phyloP scores from a whole-genome alignment of 2,797 vertebrate genomes.

The Tauraco hartlaubi region DNA sequence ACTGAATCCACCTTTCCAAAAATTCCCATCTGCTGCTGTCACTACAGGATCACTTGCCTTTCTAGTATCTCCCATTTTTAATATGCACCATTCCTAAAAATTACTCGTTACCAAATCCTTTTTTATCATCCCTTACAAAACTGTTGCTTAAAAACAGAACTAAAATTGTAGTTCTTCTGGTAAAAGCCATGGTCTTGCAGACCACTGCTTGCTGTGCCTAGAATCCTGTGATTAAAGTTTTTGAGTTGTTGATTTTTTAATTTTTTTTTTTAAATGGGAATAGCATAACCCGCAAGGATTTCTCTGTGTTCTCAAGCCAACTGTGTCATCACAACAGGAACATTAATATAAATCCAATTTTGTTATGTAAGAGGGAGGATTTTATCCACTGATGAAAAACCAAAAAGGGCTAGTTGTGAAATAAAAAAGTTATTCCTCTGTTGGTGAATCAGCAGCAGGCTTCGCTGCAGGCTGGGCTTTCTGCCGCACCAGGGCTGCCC shows the following conservation, averaged over 20 bases:
- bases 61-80: neutral
- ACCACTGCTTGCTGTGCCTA: neutral
- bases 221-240: neutral
- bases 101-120: neutral
- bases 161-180: neutral
- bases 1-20: neutral
- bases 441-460: neutral
- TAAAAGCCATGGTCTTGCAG: neutral
- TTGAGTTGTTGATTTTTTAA: neutral
- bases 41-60: neutral
- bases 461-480: neutral
- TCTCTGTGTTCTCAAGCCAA: conserved; percentile 65
- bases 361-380: conserved; percentile 50
- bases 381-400: conserved; percentile 53
- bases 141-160: neutral
- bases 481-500: neutral
- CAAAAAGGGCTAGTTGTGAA: neutral
- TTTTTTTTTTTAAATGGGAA: neutral
- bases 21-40: neutral
- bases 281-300: conserved; percentile 24
- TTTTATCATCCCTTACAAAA: neutral
- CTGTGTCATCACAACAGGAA: conserved; percentile 45
- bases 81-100: neutral
- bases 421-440: neutral
- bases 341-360: conserved; percentile 56